Percentiles rank a stretch among this genome's conserved stretches.
Evolutionary conservation across 2,113 vertebrate genomes (phyloP).

Genomic region (Melospiza georgiana): DNA sequence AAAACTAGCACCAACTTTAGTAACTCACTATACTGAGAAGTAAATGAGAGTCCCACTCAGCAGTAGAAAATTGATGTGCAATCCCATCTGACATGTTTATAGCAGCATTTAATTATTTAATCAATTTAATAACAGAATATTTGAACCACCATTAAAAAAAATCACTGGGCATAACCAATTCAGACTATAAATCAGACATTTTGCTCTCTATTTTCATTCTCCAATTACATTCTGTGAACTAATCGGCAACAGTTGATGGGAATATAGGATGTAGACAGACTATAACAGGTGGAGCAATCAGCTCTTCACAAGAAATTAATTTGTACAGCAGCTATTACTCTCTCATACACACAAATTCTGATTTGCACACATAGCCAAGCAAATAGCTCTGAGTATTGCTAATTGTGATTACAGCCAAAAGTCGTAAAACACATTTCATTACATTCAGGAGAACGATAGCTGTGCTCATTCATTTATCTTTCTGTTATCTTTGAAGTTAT

Average conservation of each 20-base stretch:
- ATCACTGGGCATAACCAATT: slow-evolving; percentile 64
- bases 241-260: slow-evolving; percentile 68
- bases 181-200: slow-evolving; percentile 68
- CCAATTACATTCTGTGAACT: slow-evolving; percentile 68
- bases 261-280: slow-evolving; percentile 63
- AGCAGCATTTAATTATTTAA: slow-evolving; percentile 76
- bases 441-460: slow-evolving; percentile 37
- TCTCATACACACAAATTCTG: slow-evolving; percentile 12
- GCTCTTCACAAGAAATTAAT: slow-evolving; percentile 74
- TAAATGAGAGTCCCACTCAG: slow-evolving; percentile 23
- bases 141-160: slow-evolving; percentile 67
- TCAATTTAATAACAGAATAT: slow-evolving; percentile 74
- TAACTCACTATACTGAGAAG: background rate
- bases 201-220: slow-evolving; percentile 64
- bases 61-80: slow-evolving; percentile 68
- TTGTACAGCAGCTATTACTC: slow-evolving; percentile 30
- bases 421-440: slow-evolving; percentile 53
- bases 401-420: slow-evolving; percentile 73
- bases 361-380: slow-evolving; percentile 52
- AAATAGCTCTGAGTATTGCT: slow-evolving; percentile 57
- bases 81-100: slow-evolving; percentile 70
- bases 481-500: slow-evolving; percentile 51
- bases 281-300: slow-evolving; percentile 68
- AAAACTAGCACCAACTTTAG: background rate
- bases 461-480: slow-evolving; percentile 34